Percentiles rank a stretch among this genome's conserved stretches.
These are phyloP conservation scores for Tigriopus californicus DNA, from an alignment of 2,888 invertebrate genomes.

Conservation along the genomic window DNA sequence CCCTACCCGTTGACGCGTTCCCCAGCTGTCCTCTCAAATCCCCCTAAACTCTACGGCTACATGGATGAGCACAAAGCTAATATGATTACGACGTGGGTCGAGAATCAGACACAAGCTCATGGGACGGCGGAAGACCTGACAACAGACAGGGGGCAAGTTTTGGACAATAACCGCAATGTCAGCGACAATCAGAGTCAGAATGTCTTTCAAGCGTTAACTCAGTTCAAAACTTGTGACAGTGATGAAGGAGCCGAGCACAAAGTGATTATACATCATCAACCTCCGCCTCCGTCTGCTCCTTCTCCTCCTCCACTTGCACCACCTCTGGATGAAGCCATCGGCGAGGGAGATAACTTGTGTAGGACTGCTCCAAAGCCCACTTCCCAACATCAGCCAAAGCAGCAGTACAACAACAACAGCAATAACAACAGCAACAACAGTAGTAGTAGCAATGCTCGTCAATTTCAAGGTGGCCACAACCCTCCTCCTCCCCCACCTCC, in stretches of 20 bases:
- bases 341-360: too few relatives aligned
- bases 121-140: constrained; percentile 17
- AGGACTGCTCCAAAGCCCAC: too few relatives aligned
- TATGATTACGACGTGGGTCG: constrained; percentile 84
- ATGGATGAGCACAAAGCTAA: constrained; percentile 83
- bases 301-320: too few relatives aligned
- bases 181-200: too few relatives aligned
- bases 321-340: too few relatives aligned
- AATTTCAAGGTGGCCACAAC: not conserved
- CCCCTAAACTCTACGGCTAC: constrained; percentile 43
- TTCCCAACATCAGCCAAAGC: too few relatives aligned
- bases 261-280: not conserved
- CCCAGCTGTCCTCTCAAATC: constrained; percentile 27
- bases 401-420: too few relatives aligned
- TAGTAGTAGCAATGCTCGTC: too few relatives aligned
- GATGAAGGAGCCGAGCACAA: not conserved
- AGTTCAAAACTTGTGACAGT: constrained; percentile 41
- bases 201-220: constrained; percentile 27
- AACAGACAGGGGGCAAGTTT: too few relatives aligned
- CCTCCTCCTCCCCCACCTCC: not conserved
- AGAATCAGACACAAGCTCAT: constrained; percentile 54
- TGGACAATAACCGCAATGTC: too few relatives aligned
- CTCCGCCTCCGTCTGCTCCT: not conserved
- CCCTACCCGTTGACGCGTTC: too few relatives aligned
- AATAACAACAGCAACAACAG: too few relatives aligned